Evolutionary conservation across 2,113 vertebrate species (phyloP), one percentile per base, ranked within the genome.

Genomic region (Erythrolamprus reginae): DNA sequence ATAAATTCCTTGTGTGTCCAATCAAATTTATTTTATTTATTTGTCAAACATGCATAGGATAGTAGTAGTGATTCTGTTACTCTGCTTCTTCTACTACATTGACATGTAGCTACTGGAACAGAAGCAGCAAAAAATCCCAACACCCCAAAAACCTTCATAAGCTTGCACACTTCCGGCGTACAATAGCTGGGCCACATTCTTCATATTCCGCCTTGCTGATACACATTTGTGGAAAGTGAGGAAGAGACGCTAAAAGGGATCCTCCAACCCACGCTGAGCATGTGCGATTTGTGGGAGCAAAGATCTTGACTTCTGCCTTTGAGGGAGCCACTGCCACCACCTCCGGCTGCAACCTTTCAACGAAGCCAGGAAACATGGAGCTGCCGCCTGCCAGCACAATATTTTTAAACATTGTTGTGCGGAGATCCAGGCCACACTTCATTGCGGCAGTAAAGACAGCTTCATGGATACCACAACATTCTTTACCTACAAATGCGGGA

Each of bases 191-290:
- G 4, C 97, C 97, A 0, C 96, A 97, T 84, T 98, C 97, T 0
- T 97, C 97, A 0, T 97, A 98, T n/a, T 97, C 97, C 90, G 97
- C 96, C 94, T 97, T 98, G 95, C 96, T 97, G 95, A 97, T 97
- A 95, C 97, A 97, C 96, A 96, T 97, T 90, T 97, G 96, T 95
- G 97, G 97, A 95, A 97, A 97, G 4, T 96, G 96, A 91, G 97
- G 97, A 6, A 97, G 96, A 0, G 95, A 97, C 0, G 97, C 97
- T 91, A 97, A 93, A 84, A 97, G 97, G 90, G 97, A 97, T 28
- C 96, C 97, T 0, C 96, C 96, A 0, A 96, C 96, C 97, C 97
- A 97, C 6, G 97, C 96, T 0, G 96, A 97, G 6, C 96, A 97
- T 17, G 97, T 97, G 0, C 96, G 89, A 90, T 97, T 96, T 0